Base-by-base conservation (phyloP, 2,888 invertebrate species). In the Ormyrus pomaceus region DNA sequence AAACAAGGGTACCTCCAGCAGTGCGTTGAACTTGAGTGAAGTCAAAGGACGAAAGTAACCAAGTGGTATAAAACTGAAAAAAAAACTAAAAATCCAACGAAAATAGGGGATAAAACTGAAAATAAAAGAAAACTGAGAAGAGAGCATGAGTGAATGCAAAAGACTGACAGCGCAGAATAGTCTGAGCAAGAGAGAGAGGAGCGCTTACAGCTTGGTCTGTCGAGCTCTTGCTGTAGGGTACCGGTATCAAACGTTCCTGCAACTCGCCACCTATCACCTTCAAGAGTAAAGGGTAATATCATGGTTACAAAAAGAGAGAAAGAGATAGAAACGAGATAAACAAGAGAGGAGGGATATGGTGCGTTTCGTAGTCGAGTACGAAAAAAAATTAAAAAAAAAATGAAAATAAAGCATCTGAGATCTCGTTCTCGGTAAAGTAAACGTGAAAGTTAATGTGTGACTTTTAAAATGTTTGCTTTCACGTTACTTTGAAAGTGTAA, bases 191-290 rank as follows among this genome's bases (percentile, higher is more conserved):
- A 93, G 93, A 88, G 88, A 90, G 89, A 90, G 89, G 89, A 89
- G 90, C 90, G 95, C 98, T 98, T 98, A 98, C 98, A 97, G 98
- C 98, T 96, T 98, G 98, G 95, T 98, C 98, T 94, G 98, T 98
- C 93, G 98, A 97, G 93, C 97, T 98, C 96, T 98, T 98, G 97
- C 98, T 98, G 96, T 98, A 98, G 93, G 98, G 98, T 93, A 98
- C 98, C 93, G 98, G 98, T 93, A 98, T 98, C 96, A 98, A 97
- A 94, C 98, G 97, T 95, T 98, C 98, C 95, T 98, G 97, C 95
- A 97, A 97, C 95, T 98, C 98, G 94, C 98, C 98, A 96, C 98
- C 98, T 96, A 98, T 98, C 95, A 98, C 98, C 98, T 98, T 97
- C 95, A 96, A 96, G 94, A 95, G 95, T 95, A 95, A 96, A 95